These are phyloP conservation scores for Myotis vivesi DNA, from an alignment of 2,797 vertebrate genomes.

Conservation along the genomic window DNA sequence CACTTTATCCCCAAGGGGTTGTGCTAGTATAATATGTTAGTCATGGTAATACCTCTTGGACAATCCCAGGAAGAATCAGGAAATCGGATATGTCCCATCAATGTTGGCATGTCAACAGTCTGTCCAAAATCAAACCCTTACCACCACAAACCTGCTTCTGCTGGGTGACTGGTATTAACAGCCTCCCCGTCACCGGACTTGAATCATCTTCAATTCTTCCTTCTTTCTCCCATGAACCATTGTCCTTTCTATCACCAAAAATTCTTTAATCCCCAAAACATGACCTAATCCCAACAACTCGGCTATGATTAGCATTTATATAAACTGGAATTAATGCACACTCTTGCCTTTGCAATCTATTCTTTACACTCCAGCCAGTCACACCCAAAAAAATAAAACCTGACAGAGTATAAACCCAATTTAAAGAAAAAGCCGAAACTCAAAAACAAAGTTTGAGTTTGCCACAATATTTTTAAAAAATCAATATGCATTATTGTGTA, in stretches of 20 bases:
- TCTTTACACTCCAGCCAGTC: not conserved
- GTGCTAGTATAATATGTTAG: slow-evolving; percentile 3
- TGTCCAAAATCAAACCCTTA: not conserved
- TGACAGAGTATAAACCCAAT: too few species aligned
- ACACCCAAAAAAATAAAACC: not conserved
- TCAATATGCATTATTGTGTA: not conserved
- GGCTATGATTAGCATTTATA: not conserved
- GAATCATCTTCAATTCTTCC: not conserved
- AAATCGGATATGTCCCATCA: slow-evolving; percentile 36
- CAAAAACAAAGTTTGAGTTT: not conserved
- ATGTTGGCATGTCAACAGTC: slow-evolving; percentile 17
- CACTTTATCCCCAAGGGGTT: slow-evolving; percentile 14
- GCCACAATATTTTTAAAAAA: not conserved
- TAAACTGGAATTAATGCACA: not conserved
- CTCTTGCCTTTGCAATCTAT: not conserved
- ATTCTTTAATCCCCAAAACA: not conserved
- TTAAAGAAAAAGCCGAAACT: too few species aligned
- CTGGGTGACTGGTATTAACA: not conserved
- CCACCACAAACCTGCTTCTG: not conserved
- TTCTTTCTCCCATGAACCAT: not conserved
- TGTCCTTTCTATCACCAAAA: not conserved
- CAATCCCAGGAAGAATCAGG: slow-evolving; percentile 33
- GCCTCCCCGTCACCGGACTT: not conserved
- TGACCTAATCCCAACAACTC: not conserved
- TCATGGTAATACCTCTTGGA: slow-evolving; percentile 48